Percentiles rank a stretch among this genome's conserved stretches.
These are phyloP conservation scores for Fabriciana adippe DNA, from an alignment of 2,888 invertebrate genomes.

Conservation along the genomic window DNA sequence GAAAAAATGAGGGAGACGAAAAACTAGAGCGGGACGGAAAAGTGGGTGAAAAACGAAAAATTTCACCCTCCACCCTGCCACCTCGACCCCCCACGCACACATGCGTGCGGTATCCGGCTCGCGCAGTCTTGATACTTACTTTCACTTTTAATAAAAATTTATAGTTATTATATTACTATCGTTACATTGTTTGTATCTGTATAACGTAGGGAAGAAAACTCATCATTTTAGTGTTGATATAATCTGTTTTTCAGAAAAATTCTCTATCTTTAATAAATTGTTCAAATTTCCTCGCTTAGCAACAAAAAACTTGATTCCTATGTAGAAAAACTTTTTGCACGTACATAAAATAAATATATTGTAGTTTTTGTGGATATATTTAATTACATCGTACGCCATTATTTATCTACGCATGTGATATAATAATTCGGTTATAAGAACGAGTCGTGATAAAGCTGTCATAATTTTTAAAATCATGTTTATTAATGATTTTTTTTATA, in stretches of 20 bases:
- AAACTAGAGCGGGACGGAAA: conserved; percentile 82
- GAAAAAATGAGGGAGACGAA: conserved; percentile 82
- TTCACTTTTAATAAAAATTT: conserved; percentile 44
- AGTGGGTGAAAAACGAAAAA: conserved; percentile 83
- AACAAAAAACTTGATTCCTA: too few relatives aligned
- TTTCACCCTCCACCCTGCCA: conserved; percentile 64
- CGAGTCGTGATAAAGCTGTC: conserved; percentile 6
- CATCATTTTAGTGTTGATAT: too few relatives aligned
- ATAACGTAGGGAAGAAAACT: too few relatives aligned
- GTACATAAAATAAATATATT: too few relatives aligned
- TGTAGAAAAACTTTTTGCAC: too few relatives aligned
- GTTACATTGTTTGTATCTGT: too few relatives aligned
- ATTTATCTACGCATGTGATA: not conserved
- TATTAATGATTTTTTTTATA: not conserved
- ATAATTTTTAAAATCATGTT: conserved; percentile 1
- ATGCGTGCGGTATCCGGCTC: conserved; percentile 51
- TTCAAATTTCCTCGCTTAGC: too few relatives aligned
- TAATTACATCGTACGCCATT: not conserved
- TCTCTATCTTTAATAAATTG: too few relatives aligned
- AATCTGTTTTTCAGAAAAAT: too few relatives aligned
- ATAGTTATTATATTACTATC: too few relatives aligned
- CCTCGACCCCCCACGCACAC: conserved; percentile 70
- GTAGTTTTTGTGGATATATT: too few relatives aligned
- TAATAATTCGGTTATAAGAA: not conserved
- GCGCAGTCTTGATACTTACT: conserved; percentile 59